These are phyloP conservation scores for Taeniopygia guttata DNA, from an alignment of 2,797 vertebrate species.

Conservation along the genomic window DNA sequence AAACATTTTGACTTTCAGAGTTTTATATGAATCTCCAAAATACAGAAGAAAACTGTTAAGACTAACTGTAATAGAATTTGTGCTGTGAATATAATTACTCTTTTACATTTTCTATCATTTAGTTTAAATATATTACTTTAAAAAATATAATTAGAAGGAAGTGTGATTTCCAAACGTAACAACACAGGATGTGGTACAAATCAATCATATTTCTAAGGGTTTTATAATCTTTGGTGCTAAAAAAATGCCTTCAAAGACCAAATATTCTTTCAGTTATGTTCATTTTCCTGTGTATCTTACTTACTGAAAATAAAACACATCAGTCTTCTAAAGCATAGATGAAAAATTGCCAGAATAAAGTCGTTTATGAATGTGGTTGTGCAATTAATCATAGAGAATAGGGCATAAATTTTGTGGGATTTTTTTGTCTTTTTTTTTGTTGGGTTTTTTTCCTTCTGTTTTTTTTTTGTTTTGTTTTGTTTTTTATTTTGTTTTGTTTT, in stretches of 20 bases:
- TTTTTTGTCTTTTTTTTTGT: neutral
- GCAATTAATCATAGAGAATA: neutral
- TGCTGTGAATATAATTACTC: neutral
- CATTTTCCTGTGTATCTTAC: neutral
- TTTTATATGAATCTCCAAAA: neutral
- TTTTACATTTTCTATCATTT: neutral
- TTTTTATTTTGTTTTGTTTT: neutral
- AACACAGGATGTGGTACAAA: neutral
- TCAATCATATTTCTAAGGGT: neutral
- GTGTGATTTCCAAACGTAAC: neutral
- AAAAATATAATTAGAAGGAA: neutral
- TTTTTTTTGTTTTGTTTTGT: neutral
- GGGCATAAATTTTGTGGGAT: too few species aligned
- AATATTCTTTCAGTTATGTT: neutral
- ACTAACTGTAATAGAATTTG: neutral
- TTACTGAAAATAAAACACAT: neutral
- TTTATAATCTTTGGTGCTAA: neutral
- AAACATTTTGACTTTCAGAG: neutral
- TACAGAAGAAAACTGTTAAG: neutral
- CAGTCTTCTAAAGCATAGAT: neutral
- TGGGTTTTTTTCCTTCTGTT: too few species aligned
- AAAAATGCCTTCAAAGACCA: neutral
- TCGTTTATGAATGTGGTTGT: neutral
- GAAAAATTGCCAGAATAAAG: neutral
- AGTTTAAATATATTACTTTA: neutral